These are phyloP conservation scores for Ptychobarbus kaznakovi DNA, from an alignment of 2,797 vertebrate species.

Conservation along the genomic window DNA sequence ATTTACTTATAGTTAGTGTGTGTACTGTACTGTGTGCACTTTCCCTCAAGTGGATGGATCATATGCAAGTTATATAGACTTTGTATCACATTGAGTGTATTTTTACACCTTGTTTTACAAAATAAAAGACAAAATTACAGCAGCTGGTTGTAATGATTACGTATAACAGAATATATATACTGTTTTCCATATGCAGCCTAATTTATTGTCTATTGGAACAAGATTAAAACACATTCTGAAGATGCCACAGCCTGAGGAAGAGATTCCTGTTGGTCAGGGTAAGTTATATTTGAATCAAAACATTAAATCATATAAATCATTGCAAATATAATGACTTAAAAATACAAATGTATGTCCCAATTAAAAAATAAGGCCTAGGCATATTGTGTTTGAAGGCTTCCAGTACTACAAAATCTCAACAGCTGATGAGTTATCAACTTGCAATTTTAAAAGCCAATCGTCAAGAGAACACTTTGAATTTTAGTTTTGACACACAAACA, in stretches of 20 bases:
- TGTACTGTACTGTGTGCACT: not conserved
- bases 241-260: conserved; percentile 16
- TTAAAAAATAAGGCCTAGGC: not conserved
- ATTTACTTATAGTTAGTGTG: not conserved
- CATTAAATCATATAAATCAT: too few species aligned
- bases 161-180: not conserved
- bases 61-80: not conserved
- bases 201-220: not conserved
- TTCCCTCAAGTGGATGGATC: not conserved
- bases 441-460: not conserved
- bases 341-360: not conserved
- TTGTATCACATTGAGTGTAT: not conserved
- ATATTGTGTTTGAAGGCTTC: not conserved
- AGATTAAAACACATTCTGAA: not conserved
- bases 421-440: not conserved
- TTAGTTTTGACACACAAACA: not conserved
- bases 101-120: not conserved
- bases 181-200: not conserved
- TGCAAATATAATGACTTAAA: not conserved
- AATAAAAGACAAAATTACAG: not conserved
- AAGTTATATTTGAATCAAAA: not conserved
- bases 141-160: not conserved
- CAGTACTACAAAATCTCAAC: not conserved
- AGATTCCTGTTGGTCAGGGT: conserved; percentile 26
- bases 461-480: not conserved